Percentiles rank a stretch among this genome's conserved stretches.
These are phyloP conservation scores for Micoletzkya japonica DNA, from an alignment of 2,888 invertebrate genomes.

Conservation along the genomic window DNA sequence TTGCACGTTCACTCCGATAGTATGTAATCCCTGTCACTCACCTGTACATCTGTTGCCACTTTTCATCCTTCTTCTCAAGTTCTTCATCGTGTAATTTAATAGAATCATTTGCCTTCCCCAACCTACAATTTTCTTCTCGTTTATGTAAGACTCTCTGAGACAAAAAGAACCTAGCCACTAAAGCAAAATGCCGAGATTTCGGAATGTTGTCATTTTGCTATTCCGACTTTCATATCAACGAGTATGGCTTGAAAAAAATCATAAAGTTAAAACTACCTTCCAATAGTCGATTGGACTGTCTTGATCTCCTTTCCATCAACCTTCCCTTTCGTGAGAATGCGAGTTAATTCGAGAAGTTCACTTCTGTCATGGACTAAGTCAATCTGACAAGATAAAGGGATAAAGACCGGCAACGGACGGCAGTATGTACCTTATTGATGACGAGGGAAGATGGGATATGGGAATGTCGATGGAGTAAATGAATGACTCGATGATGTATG, in stretches of 20 bases:
- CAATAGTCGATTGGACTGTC: conserved; percentile 32
- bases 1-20: too few relatives aligned
- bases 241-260: neutral
- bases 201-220: too few relatives aligned
- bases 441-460: conserved; percentile 74
- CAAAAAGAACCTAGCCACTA: neutral
- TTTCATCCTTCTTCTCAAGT: conserved; percentile 40
- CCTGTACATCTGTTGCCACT: conserved; percentile 52
- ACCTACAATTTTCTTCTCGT: conserved; percentile 16
- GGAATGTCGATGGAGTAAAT: conserved; percentile 56
- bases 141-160: neutral
- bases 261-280: conserved; percentile 31
- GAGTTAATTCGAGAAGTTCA: conserved; percentile 76
- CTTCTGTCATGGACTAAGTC: conserved; percentile 72
- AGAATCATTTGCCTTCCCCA: conserved; percentile 10
- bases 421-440: conserved; percentile 80
- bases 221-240: too few relatives aligned
- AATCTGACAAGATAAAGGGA: conserved; percentile 57
- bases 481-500: conserved; percentile 59
- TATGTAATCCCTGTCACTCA: too few relatives aligned
- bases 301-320: conserved; percentile 59
- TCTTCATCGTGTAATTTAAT: conserved; percentile 31
- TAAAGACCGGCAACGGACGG: conserved; percentile 39
- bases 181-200: neutral
- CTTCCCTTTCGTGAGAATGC: conserved; percentile 73